phyloP scores from a whole-genome alignment of 2,888 invertebrate genomes.

The Mechanitis mazaeus region DNA sequence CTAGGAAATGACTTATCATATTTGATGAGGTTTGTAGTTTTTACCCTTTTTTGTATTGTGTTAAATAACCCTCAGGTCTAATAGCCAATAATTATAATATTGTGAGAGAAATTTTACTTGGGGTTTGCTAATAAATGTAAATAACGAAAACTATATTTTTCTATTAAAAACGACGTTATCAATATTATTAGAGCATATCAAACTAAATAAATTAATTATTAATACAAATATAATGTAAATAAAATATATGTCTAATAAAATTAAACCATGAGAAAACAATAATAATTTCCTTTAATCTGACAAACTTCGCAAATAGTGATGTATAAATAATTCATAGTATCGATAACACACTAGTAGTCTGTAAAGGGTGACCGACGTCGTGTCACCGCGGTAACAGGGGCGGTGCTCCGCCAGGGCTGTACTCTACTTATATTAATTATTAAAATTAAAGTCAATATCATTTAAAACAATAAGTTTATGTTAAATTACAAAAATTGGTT shows the following conservation, averaged over 20 bases:
- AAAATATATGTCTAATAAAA: too few species aligned
- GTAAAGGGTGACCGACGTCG: constrained; percentile 68
- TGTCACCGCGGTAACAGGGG: constrained; percentile 67
- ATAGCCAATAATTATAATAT: not conserved
- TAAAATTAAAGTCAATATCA: not conserved
- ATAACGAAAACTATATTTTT: too few species aligned
- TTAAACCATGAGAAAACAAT: not conserved
- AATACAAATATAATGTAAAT: too few species aligned
- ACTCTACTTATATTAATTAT: constrained; percentile 1
- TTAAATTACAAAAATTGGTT: too few species aligned
- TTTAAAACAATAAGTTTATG: too few species aligned
- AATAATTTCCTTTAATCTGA: constrained; percentile 16
- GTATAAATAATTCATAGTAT: constrained; percentile 33
- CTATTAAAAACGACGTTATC: too few species aligned
- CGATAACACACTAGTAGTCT: constrained; percentile 36
- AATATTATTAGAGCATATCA: too few species aligned
- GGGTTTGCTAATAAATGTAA: too few species aligned
- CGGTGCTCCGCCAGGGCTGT: constrained; percentile 50
- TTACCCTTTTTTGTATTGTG: constrained; percentile 5
- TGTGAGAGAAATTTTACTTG: too few species aligned
- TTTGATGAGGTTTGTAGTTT: constrained; percentile 8
- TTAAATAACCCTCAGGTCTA: not conserved
- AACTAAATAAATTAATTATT: too few species aligned
- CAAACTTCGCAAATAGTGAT: constrained; percentile 30
- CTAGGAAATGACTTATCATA: constrained; percentile 10